These are phyloP conservation scores for Australoheros facetus DNA, from an alignment of 2,797 vertebrate genomes.

Conservation along the genomic window DNA sequence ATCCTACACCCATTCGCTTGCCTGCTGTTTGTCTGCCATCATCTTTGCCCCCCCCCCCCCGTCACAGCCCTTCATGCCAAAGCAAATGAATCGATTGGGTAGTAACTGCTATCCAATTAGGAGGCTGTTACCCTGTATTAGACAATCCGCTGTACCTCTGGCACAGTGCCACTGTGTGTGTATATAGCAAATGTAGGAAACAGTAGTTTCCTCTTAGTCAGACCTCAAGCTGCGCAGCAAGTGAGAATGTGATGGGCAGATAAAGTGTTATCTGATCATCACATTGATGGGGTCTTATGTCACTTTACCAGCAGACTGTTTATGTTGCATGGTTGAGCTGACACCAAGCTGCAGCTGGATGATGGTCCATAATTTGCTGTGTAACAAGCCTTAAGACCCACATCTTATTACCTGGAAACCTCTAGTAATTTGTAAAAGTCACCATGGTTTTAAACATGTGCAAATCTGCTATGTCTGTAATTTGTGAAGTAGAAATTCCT, in stretches of 20 bases:
- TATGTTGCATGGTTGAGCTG: not conserved
- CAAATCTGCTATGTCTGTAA: too few species aligned
- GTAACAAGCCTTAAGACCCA: too few species aligned
- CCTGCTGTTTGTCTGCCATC: not conserved
- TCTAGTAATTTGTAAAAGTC: too few species aligned
- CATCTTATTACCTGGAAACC: too few species aligned
- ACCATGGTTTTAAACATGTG: too few species aligned
- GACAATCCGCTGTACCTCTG: conserved; percentile 52
- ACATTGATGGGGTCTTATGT: conserved; percentile 1
- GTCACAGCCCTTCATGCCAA: conserved; percentile 18
- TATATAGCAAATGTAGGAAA: not conserved
- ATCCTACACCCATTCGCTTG: not conserved
- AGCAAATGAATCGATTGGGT: conserved; percentile 51
- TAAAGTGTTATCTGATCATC: conserved; percentile 26
- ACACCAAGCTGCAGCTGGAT: not conserved
- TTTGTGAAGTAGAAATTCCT: not conserved
- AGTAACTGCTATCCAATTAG: conserved; percentile 66
- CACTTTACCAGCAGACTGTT: not conserved
- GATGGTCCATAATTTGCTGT: not conserved
- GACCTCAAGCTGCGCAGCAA: not conserved
- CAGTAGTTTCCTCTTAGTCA: not conserved
- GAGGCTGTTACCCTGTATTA: conserved; percentile 58
- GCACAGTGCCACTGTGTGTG: conserved; percentile 39
- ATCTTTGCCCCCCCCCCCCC: not conserved
- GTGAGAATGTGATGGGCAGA: conserved; percentile 16